Conservation (phyloP, 2,888 invertebrate genomes). For the Spilosoma lubricipeda region DNA sequence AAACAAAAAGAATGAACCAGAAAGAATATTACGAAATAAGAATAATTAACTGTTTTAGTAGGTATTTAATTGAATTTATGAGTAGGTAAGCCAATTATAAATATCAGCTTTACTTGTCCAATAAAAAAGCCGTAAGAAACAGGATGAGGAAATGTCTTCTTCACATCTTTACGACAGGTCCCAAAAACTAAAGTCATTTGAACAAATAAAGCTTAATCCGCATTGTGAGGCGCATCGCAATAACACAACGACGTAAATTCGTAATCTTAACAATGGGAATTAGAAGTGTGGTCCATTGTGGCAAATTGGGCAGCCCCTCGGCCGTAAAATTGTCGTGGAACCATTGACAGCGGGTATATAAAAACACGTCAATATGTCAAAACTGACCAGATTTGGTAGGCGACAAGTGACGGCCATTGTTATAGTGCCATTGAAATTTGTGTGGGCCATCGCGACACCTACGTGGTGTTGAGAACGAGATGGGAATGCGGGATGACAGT, state of each 20-base stretch:
- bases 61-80: not conserved
- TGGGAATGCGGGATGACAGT: constrained; percentile 66
- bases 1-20: no score
- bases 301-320: constrained; percentile 80
- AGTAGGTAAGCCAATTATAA: constrained; percentile 42
- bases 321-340: constrained; percentile 74
- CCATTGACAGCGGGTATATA: constrained; percentile 80
- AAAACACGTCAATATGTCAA: constrained; percentile 86
- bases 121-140: constrained; percentile 57
- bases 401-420: constrained; percentile 83
- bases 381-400: constrained; percentile 83
- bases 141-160: constrained; percentile 56
- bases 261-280: constrained; percentile 77
- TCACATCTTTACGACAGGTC: constrained; percentile 55
- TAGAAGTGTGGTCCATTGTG: constrained; percentile 81
- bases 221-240: constrained; percentile 75
- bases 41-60: not conserved
- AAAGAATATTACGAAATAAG: not conserved
- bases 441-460: constrained; percentile 79
- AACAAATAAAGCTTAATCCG: constrained; percentile 82
- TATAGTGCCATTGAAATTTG: constrained; percentile 75
- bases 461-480: constrained; percentile 65
- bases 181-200: constrained; percentile 74
- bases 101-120: constrained; percentile 15
- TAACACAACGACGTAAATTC: constrained; percentile 77